These are phyloP conservation scores for Xerus inauris DNA, from an alignment of 2,113 vertebrate genomes.

Conservation along the genomic window DNA sequence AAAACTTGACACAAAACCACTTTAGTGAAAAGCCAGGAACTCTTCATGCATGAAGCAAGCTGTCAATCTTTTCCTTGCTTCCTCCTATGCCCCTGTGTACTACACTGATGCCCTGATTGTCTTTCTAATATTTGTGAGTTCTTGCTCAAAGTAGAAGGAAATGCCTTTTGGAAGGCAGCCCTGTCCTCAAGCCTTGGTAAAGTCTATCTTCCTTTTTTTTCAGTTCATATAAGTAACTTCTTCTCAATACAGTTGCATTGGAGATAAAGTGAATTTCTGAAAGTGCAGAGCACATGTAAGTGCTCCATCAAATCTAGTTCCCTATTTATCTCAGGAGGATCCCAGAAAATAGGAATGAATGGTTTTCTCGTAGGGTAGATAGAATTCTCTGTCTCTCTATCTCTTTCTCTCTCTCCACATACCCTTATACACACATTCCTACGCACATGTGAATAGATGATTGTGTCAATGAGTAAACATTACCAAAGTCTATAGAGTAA, in stretches of 20 bases:
- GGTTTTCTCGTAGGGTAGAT: background rate
- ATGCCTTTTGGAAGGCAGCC: background rate
- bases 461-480: background rate
- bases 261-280: background rate
- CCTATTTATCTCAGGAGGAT: background rate
- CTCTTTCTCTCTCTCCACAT: background rate
- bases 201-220: background rate
- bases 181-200: background rate
- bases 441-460: background rate
- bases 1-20: background rate
- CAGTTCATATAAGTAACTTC: background rate
- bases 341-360: background rate
- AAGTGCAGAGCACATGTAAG: background rate
- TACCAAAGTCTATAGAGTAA: background rate
- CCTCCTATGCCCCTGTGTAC: too few species aligned
- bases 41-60: background rate
- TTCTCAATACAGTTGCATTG: background rate
- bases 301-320: background rate
- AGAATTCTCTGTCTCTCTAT: too few species aligned
- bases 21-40: background rate
- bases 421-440: background rate
- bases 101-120: background rate
- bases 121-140: background rate
- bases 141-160: background rate
- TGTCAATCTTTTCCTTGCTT: background rate